Percentiles rank a stretch among this genome's conserved stretches.
Evolutionary conservation across 2,888 invertebrate genomes (phyloP).

Genomic region (Zele albiditarsus): DNA sequence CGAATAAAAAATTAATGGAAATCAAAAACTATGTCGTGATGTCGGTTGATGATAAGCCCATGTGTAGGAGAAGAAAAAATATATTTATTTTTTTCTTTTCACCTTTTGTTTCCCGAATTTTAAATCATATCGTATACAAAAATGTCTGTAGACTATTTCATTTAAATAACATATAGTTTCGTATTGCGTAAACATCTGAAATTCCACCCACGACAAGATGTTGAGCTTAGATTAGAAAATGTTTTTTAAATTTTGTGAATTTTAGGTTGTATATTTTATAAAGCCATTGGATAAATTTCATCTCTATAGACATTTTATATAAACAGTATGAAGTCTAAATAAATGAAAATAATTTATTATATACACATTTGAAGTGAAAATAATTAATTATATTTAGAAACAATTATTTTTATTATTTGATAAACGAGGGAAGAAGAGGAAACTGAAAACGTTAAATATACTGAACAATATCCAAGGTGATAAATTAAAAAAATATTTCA

Average conservation of each 20-base stretch:
- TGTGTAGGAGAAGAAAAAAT: background rate
- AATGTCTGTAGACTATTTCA: background rate
- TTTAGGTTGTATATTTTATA: background rate
- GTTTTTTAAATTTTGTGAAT: constrained; percentile 11
- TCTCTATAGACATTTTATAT: background rate
- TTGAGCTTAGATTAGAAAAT: constrained; percentile 12
- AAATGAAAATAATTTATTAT: constrained; percentile 1
- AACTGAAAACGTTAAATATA: too few relatives aligned
- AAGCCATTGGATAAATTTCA: background rate
- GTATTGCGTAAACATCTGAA: constrained; percentile 13
- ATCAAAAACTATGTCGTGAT: background rate
- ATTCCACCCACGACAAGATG: constrained; percentile 19
- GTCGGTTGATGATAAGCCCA: background rate
- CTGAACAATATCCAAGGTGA: too few relatives aligned
- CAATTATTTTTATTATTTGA: too few relatives aligned
- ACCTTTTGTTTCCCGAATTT: background rate
- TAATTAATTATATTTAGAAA: too few relatives aligned
- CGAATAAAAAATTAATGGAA: background rate
- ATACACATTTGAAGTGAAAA: background rate
- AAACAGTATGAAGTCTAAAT: background rate
- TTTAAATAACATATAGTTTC: constrained; percentile 14
- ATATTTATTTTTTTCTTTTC: background rate
- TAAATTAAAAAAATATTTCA: too few relatives aligned
- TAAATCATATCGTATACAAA: background rate
- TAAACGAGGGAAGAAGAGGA: too few relatives aligned